These are phyloP conservation scores for Heliconius ethilla DNA, from an alignment of 2,888 invertebrate genomes.

Conservation along the genomic window DNA sequence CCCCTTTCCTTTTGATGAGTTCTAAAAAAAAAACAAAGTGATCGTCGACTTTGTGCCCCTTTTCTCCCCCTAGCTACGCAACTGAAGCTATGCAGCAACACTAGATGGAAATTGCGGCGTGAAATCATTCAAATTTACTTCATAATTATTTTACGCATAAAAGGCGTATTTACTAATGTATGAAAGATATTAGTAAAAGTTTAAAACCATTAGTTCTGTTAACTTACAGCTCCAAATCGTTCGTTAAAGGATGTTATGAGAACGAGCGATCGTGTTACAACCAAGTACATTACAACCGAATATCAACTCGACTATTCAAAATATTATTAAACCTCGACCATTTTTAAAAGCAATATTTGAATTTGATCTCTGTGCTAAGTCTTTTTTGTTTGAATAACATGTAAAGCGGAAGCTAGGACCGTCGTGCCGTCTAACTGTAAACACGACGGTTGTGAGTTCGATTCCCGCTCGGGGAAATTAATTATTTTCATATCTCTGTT, in stretches of 20 bases:
- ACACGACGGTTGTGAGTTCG: neutral
- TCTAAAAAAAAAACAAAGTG: too few species aligned
- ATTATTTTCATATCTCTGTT: neutral
- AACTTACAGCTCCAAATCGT: neutral
- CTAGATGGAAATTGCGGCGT: neutral
- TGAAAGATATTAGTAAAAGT: neutral
- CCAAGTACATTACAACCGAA: neutral
- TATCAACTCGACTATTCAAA: conserved; percentile 3
- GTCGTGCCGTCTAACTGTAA: too few species aligned
- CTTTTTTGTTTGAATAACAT: neutral
- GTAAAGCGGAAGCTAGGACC: neutral
- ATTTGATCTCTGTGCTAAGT: neutral
- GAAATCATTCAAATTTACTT: neutral
- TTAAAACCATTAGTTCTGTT: neutral
- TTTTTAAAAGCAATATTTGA: conserved; percentile 1
- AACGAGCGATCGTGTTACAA: neutral
- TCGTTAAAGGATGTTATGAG: conserved; percentile 20
- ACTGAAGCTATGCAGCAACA: too few species aligned
- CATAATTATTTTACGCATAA: neutral
- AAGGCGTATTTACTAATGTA: too few species aligned
- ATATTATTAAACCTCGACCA: conserved; percentile 1
- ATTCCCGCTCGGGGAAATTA: neutral
- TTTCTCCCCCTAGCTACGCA: too few species aligned
- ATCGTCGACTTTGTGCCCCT: too few species aligned
- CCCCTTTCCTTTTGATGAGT: too few species aligned